A percentile compares a stretch with the other conserved stretches of the same genome.
Evolutionary conservation across 2,888 invertebrate genomes (phyloP).

Genomic region (Drosophila histrio): DNA sequence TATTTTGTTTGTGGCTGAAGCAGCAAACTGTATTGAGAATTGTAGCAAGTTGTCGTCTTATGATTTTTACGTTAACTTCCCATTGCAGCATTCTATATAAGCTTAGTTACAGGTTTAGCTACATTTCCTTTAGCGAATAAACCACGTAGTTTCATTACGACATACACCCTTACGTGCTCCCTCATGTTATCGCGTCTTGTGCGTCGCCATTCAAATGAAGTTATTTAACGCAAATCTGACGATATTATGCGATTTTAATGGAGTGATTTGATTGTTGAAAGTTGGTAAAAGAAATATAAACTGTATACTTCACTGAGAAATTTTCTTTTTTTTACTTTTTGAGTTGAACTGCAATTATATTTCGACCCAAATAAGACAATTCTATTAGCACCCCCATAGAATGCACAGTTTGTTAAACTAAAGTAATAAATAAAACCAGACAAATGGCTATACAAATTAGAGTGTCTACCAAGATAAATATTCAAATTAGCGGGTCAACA

Average conservation of each 20-base stretch:
- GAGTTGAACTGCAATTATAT: too few species aligned
- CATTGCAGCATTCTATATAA: too few species aligned
- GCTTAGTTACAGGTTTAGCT: too few species aligned
- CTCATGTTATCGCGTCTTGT: not conserved
- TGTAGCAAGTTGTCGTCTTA: too few species aligned
- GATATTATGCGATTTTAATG: not conserved
- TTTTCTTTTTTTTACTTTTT: too few species aligned
- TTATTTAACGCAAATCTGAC: not conserved
- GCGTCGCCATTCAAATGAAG: not conserved
- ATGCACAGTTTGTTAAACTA: not conserved
- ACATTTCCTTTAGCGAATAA: not conserved
- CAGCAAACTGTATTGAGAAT: conserved; percentile 64
- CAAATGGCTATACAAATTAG: not conserved
- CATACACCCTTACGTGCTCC: not conserved
- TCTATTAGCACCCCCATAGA: not conserved
- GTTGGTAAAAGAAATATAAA: too few species aligned
- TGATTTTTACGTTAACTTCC: too few species aligned
- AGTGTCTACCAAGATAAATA: too few species aligned
- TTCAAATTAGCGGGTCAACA: too few species aligned
- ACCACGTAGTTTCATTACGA: not conserved
- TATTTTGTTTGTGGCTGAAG: conserved; percentile 40
- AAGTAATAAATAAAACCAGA: not conserved
- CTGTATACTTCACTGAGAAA: too few species aligned
- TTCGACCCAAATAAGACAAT: not conserved
- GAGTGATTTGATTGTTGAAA: conserved; percentile 67